Evolutionary conservation across 1,140 invertebrate species (phyloP).

Genomic region (Pogonognathellus flavescens): DNA sequence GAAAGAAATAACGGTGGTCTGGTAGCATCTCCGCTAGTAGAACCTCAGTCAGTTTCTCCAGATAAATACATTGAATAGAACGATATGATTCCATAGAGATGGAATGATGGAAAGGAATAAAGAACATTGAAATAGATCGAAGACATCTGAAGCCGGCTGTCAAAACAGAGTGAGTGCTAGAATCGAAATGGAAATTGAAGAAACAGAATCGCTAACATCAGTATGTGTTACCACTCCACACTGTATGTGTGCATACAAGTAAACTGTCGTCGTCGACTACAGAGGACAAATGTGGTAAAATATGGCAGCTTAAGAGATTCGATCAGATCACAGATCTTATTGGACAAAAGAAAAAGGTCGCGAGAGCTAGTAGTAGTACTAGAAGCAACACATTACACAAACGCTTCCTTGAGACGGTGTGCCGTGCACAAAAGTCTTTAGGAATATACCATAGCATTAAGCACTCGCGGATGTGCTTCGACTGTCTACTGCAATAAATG

Average conservation of each 20-base stretch:
- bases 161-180: background rate
- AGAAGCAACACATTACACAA: background rate
- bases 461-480: no score
- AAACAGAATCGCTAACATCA: background rate
- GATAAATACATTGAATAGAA: constrained; percentile 16
- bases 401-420: no score
- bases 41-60: background rate
- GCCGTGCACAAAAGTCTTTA: no score
- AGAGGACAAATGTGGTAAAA: background rate
- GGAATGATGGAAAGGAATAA: constrained; percentile 33
- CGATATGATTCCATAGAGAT: background rate
- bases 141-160: constrained; percentile 38
- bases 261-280: background rate
- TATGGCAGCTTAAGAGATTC: constrained; percentile 20
- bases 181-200: background rate
- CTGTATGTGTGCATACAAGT: background rate
- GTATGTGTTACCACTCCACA: background rate
- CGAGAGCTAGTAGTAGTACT: background rate
- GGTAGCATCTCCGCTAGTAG: background rate
- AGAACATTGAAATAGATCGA: constrained; percentile 33
- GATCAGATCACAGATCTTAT: constrained; percentile 18
- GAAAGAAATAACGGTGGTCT: no score
- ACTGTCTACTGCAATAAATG: no score
- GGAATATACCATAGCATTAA: no score
- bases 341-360: background rate